Conservation (phyloP, 2,113 vertebrate species). For the Sinocyclocheilus anophthalmus region DNA sequence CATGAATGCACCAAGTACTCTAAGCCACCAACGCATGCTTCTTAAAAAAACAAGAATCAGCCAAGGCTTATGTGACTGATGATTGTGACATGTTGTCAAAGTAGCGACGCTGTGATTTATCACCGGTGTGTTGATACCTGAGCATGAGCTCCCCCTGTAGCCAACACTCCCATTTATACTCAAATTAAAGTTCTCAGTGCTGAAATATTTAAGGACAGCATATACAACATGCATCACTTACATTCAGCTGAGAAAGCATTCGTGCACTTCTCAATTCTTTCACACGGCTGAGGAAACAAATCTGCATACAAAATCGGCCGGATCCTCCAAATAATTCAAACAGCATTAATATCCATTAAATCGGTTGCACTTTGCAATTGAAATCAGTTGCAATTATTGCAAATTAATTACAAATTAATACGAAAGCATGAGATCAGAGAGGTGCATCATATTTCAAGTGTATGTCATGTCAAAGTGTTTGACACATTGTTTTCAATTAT, state of each 20-base stretch:
- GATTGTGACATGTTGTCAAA: background rate
- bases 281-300: background rate
- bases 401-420: background rate
- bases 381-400: slow-evolving; percentile 1
- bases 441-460: background rate
- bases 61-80: background rate
- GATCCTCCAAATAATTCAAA: background rate
- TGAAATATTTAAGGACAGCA: slow-evolving; percentile 1
- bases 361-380: background rate
- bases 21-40: background rate
- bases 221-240: background rate
- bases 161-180: slow-evolving; percentile 6
- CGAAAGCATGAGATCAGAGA: background rate
- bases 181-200: background rate
- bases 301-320: background rate
- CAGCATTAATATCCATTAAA: background rate
- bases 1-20: slow-evolving; percentile 26
- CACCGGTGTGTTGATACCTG: slow-evolving; percentile 14
- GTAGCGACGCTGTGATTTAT: slow-evolving; percentile 13
- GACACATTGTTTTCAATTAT: background rate
- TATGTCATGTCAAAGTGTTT: background rate
- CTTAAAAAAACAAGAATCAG: background rate
- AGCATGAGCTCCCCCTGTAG: slow-evolving; percentile 54
- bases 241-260: slow-evolving; percentile 10
- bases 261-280: background rate